phyloP scores from a whole-genome alignment of 2,888 invertebrate genomes.

The Metacarcinus magister region DNA sequence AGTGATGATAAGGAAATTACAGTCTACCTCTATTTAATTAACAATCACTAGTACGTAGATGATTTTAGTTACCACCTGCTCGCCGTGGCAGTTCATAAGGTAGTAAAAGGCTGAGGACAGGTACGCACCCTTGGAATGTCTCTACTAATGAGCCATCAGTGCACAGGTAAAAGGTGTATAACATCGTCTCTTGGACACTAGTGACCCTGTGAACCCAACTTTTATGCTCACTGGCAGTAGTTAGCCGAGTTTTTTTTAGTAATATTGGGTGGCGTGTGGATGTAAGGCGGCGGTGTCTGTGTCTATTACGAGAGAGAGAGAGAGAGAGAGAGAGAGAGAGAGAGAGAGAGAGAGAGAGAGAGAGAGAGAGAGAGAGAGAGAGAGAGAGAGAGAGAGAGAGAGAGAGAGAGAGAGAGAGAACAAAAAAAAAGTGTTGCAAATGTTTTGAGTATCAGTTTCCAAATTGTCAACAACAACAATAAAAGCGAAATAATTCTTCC shows the following conservation, averaged over 20 bases:
- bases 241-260: background rate
- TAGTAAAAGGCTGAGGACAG: background rate
- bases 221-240: background rate
- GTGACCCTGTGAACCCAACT: background rate
- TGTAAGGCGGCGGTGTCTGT: background rate
- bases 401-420: background rate
- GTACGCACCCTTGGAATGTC: background rate
- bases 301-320: background rate
- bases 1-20: background rate
- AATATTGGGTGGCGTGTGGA: background rate
- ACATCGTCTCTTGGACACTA: slow-evolving; percentile 26
- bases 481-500: too few relatives aligned
- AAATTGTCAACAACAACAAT: too few relatives aligned
- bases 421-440: background rate
- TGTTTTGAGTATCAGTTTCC: too few relatives aligned
- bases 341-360: too few relatives aligned
- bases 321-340: too few relatives aligned
- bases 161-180: slow-evolving; percentile 20
- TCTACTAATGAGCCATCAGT: background rate
- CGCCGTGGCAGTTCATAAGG: background rate
- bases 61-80: background rate
- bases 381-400: too few relatives aligned
- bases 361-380: background rate
- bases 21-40: background rate
- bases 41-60: background rate